Conservation (phyloP, 2,113 vertebrate genomes). For the Catharus fuscescens region DNA sequence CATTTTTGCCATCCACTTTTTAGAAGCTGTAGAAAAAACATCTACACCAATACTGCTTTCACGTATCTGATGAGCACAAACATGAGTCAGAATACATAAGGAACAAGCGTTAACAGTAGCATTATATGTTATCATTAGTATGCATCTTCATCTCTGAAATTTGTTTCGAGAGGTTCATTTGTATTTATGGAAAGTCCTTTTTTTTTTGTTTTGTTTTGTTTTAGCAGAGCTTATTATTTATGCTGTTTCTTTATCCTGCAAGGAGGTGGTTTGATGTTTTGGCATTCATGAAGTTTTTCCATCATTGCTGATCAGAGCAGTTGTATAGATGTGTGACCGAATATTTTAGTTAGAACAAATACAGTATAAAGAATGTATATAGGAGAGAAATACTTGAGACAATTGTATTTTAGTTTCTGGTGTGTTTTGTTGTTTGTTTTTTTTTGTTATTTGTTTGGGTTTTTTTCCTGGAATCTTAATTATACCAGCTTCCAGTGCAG, state of each 20-base stretch:
- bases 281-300: neutral
- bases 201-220: neutral
- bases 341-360: neutral
- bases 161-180: neutral
- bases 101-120: neutral
- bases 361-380: neutral
- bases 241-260: neutral
- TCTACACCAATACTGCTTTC: neutral
- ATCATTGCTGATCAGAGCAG: neutral
- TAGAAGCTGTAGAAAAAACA: neutral
- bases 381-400: neutral
- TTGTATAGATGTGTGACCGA: neutral
- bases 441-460: neutral
- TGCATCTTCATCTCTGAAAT: neutral
- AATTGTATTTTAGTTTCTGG: neutral
- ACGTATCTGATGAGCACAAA: neutral
- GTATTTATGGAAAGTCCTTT: neutral
- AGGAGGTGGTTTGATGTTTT: neutral
- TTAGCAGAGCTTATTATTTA: neutral
- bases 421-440: neutral
- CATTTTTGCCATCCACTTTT: neutral
- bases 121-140: accelerated
- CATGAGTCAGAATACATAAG: neutral
- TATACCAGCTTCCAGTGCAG: neutral
- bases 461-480: neutral